Conservation (phyloP, 2,888 invertebrate species). For the Monoplex corrugatus region DNA sequence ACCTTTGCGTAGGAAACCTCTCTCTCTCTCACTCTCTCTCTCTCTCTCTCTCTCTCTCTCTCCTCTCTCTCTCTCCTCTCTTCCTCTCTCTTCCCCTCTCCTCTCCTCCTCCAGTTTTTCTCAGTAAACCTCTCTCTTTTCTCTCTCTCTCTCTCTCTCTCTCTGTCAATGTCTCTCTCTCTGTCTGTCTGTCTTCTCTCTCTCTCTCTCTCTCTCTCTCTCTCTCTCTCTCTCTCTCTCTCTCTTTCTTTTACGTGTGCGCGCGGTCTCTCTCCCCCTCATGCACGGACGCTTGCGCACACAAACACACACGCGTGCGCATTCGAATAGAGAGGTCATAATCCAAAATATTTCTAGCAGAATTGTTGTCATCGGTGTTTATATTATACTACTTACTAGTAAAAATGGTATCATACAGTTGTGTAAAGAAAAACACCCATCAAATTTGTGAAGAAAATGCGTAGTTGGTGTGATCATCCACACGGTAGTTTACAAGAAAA, state of each 20-base stretch:
- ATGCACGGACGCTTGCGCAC: background rate
- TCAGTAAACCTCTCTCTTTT: too few species aligned
- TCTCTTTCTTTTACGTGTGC: constrained; percentile 8
- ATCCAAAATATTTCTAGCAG: too few species aligned
- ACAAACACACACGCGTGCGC: background rate
- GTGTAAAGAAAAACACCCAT: too few species aligned
- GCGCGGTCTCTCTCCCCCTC: constrained; percentile 2
- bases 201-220: constrained; percentile 16
- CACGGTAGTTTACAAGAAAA: too few species aligned
- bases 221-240: constrained; percentile 10
- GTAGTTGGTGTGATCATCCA: too few species aligned
- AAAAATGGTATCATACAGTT: too few species aligned
- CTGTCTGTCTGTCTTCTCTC: background rate
- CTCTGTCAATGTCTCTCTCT: background rate
- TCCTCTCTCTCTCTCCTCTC: background rate
- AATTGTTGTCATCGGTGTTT: too few species aligned
- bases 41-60: background rate
- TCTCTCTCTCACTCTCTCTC: background rate
- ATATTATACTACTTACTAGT: too few species aligned
- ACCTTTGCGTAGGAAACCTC: background rate
- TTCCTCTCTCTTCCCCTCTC: background rate
- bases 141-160: constrained; percentile 22
- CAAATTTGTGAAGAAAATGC: too few species aligned
- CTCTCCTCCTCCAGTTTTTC: too few species aligned
- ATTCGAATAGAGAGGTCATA: background rate